Evolutionary conservation across 2,888 invertebrate genomes (phyloP).

Genomic region (Metellina segmentata): DNA sequence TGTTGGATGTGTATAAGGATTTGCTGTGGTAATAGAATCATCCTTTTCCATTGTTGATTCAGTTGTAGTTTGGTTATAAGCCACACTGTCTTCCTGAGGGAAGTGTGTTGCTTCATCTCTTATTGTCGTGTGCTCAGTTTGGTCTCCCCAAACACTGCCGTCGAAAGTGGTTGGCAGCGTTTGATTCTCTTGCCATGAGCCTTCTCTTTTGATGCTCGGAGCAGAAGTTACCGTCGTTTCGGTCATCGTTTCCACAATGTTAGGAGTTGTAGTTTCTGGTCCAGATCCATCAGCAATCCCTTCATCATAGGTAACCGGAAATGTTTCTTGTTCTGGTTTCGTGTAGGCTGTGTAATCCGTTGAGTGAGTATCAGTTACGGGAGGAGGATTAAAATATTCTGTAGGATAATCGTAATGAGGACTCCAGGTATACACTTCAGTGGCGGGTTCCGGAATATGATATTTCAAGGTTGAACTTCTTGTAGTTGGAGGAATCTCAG

Average conservation of each 20-base stretch:
- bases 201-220: constrained; percentile 15
- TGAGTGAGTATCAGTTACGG: background rate
- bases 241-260: background rate
- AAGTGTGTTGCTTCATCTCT: background rate
- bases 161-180: constrained; percentile 11
- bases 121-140: constrained; percentile 13
- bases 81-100: background rate
- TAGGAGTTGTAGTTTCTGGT: background rate
- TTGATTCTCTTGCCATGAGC: constrained; percentile 10
- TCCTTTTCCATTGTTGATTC: background rate
- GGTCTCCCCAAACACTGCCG: background rate
- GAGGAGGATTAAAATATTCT: background rate
- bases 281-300: background rate
- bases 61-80: background rate
- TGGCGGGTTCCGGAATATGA: constrained; percentile 33
- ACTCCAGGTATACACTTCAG: constrained; percentile 64
- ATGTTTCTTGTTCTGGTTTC: constrained; percentile 5
- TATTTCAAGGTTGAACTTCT: constrained; percentile 38
- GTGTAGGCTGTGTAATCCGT: background rate
- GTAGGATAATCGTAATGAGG: constrained; percentile 23
- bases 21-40: constrained; percentile 4
- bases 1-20: background rate
- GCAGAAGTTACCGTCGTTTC: background rate
- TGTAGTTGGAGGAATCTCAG: background rate
- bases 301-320: background rate